Evolutionary conservation across 2,797 vertebrate genomes (phyloP).

Genomic region (Oreochromis mossambicus): DNA sequence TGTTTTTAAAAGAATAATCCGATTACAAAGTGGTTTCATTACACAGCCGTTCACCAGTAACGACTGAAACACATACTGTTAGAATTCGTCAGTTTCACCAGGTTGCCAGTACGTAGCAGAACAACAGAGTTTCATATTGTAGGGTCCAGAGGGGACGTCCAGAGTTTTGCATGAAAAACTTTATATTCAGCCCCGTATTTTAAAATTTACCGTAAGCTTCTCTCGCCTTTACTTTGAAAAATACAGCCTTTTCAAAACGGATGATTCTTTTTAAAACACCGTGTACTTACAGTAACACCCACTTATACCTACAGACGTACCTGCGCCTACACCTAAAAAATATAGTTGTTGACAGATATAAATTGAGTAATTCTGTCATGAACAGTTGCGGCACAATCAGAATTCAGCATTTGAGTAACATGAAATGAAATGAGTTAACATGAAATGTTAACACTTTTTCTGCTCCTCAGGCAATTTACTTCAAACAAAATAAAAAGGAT

Average conservation of each 20-base stretch:
- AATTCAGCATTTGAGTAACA: slow-evolving; percentile 13
- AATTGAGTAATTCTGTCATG: not conserved
- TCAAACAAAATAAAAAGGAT: slow-evolving; percentile 50
- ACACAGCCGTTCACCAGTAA: not conserved
- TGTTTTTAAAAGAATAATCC: not conserved
- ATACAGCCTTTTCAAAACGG: not conserved
- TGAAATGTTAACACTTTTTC: slow-evolving; percentile 32
- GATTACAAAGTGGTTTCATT: not conserved
- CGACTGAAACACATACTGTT: not conserved
- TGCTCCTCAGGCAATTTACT: slow-evolving; percentile 34
- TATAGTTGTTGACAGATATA: slow-evolving; percentile 16
- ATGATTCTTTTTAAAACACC: not conserved
- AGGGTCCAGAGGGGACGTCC: no score
- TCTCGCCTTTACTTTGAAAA: fast-evolving
- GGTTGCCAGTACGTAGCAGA: no score
- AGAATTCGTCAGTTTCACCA: not conserved
- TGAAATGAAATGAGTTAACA: slow-evolving; percentile 18
- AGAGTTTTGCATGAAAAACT: no score
- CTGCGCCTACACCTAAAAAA: not conserved
- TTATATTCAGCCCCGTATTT: not conserved
- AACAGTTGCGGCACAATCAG: not conserved
- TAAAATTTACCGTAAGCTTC: not conserved
- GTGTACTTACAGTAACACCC: not conserved
- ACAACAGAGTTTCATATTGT: no score
- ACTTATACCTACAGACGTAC: not conserved